Evolutionary conservation across 1,140 invertebrate species (phyloP).

Genomic region (Globodera ellingtonae): DNA sequence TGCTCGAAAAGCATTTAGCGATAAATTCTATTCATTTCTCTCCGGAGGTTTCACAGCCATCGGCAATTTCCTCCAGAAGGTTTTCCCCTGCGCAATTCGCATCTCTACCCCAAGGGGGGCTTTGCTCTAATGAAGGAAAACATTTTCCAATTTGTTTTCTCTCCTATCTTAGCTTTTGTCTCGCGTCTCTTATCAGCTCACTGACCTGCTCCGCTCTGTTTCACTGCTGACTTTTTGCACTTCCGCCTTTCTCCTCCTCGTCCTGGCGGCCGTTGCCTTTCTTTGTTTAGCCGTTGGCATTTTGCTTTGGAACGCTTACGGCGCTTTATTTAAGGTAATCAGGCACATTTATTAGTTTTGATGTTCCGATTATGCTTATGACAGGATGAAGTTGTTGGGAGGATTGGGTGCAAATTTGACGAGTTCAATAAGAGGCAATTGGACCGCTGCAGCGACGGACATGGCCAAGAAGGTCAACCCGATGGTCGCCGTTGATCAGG

Average conservation of each 20-base stretch:
- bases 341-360: too few relatives aligned
- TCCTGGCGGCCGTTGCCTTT: background rate
- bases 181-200: background rate
- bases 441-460: background rate
- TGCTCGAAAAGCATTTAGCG: background rate
- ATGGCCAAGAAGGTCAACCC: constrained; percentile 9
- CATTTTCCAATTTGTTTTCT: too few relatives aligned
- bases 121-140: background rate
- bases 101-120: too few relatives aligned
- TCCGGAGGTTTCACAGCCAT: background rate
- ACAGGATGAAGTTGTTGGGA: background rate
- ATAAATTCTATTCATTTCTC: background rate
- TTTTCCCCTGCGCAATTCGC: background rate
- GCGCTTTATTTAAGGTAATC: too few relatives aligned
- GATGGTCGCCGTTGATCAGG: background rate
- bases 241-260: background rate
- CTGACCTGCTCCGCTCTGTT: background rate
- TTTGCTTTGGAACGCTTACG: background rate
- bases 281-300: background rate
- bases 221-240: background rate
- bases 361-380: background rate
- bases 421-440: background rate
- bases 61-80: background rate
- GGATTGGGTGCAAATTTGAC: background rate
- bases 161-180: background rate